phyloP scores from a whole-genome alignment of 2,888 invertebrate genomes.

The Patella pellucida region DNA sequence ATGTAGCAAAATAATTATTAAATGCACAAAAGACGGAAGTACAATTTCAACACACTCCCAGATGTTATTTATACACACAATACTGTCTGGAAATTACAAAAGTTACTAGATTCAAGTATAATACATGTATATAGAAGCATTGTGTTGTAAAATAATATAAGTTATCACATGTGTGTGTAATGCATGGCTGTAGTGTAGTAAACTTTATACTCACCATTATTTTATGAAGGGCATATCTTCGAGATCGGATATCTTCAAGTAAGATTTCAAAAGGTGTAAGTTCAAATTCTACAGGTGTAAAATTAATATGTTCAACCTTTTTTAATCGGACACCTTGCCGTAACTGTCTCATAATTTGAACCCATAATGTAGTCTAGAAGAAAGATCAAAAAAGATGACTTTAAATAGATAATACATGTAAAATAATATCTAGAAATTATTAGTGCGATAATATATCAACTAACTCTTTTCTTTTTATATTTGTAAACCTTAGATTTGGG shows the following conservation, averaged over 20 bases:
- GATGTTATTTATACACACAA: too few relatives aligned
- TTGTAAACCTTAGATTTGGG: too few relatives aligned
- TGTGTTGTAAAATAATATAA: too few relatives aligned
- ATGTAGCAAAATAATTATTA: too few relatives aligned
- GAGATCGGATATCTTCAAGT: constrained; percentile 93
- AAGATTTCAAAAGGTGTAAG: constrained; percentile 96
- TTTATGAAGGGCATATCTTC: constrained; percentile 90
- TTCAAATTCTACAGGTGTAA: constrained; percentile 85
- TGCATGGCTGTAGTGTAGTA: too few relatives aligned
- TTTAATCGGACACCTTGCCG: constrained; percentile 93
- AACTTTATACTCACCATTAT: constrained; percentile 65
- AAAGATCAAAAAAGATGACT: neutral
- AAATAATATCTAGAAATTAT: neutral
- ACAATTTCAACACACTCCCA: too few relatives aligned
- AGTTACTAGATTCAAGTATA: too few relatives aligned
- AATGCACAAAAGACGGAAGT: too few relatives aligned
- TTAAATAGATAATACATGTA: neutral
- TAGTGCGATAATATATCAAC: neutral
- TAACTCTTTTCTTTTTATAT: neutral
- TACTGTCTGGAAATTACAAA: too few relatives aligned
- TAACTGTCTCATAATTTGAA: constrained; percentile 86
- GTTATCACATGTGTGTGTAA: too few relatives aligned
- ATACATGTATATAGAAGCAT: too few relatives aligned
- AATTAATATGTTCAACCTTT: constrained; percentile 78
- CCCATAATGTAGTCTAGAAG: constrained; percentile 83